Percentiles rank a stretch among this genome's conserved stretches.
Evolutionary conservation across 2,888 invertebrate species (phyloP).

Genomic region (Agonopterix heracliana): DNA sequence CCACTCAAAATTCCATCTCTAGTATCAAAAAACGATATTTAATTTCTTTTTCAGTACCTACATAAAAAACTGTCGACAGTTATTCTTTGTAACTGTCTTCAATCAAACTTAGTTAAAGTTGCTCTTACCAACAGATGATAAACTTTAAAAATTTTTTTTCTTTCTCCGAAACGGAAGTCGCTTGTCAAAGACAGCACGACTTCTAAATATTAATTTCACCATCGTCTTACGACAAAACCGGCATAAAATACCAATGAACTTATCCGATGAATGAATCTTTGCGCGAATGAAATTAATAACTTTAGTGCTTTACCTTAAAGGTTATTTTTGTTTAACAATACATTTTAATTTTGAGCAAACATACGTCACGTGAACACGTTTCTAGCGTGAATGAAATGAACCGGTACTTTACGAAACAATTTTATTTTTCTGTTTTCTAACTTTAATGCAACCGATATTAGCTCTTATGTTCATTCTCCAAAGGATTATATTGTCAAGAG

Average conservation of each 20-base stretch:
- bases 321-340: background rate
- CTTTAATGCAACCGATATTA: background rate
- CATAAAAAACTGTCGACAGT: no score
- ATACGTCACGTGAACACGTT: conserved; percentile 8
- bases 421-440: background rate
- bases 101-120: no score
- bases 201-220: background rate
- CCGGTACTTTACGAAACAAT: conserved; percentile 38
- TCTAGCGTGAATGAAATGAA: conserved; percentile 51
- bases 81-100: no score
- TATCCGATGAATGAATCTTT: background rate
- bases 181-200: background rate
- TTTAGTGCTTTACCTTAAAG: background rate
- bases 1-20: no score
- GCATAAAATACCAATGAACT: conserved; percentile 7
- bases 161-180: conserved; percentile 1
- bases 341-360: background rate
- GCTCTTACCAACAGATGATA: no score
- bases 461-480: background rate
- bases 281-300: background rate
- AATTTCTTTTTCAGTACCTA: no score
- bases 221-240: conserved; percentile 1
- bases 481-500: background rate
- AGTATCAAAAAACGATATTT: no score
- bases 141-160: no score